Base-by-base conservation (phyloP, 1,140 invertebrate species). In the Bombus consobrinus region DNA sequence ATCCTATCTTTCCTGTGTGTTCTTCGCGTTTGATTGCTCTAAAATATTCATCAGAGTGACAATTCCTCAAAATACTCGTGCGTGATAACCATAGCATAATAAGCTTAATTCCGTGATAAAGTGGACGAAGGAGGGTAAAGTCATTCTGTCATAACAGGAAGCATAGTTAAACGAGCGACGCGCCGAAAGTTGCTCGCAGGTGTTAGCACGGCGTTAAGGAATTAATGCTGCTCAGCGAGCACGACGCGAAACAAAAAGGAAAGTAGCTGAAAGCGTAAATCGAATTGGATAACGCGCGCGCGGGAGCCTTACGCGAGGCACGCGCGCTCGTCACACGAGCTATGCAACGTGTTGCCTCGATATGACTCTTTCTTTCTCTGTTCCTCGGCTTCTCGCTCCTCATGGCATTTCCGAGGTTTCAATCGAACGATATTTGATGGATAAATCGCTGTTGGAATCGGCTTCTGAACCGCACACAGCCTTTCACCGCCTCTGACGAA, bases 181-280 rank as follows among this genome's bases (percentile, higher is more conserved):
- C 75, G 72, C 72, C 82, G 89, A 85, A 88, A 90, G 87, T 89
- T 78, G 66, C 80, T 83, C 74, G 72, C 22, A 79, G 47, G 66
- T 66, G 75, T 82, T 81, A 72, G 37, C 71, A 59, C 77, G 76
- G 85, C 83, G 86, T 89, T 88, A 85, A 91, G 92, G 91, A 93
- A 93, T 93, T 92, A 92, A 92, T 92, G 86, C 90, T 89, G 89
- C 78, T 90, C 87, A 84, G 77, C 86, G 81, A 92, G 88, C 91
- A 83, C 86, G 81, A 89, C 88, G 89, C 83, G 91, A 92, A 92
- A 92, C 89, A 90, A 91, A 90, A 92, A 92, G 89, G 91, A 92
- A 93, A 94, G 92, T 92, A 92, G 88, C 85, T 86, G 93, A 94
- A 94, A 94, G 93, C 91, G 93, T 94, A 93, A 94, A 94, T 83